phyloP scores from a whole-genome alignment of 2,797 vertebrate species.

The Onychomys arenicola region DNA sequence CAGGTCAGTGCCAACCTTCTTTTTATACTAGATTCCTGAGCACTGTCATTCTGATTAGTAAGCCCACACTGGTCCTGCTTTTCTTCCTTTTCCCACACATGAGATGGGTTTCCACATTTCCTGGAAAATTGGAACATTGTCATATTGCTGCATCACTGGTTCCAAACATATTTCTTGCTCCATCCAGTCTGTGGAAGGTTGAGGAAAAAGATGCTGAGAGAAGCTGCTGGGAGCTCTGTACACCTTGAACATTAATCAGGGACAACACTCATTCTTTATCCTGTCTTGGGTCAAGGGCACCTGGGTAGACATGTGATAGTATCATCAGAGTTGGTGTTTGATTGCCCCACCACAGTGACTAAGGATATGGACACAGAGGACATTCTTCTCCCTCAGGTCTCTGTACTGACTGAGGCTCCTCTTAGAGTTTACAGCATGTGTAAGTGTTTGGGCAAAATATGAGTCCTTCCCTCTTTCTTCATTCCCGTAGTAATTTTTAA shows the following conservation, averaged over 20 bases:
- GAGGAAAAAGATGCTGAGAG: not conserved
- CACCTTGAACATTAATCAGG: not conserved
- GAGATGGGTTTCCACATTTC: not conserved
- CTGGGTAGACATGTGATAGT: too few species aligned
- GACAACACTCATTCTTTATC: not conserved
- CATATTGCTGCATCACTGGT: not conserved
- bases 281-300: too few species aligned
- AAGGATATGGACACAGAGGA: too few species aligned
- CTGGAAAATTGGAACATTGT: too few species aligned
- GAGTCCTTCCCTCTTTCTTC: too few species aligned
- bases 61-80: not conserved
- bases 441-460: too few species aligned
- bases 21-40: not conserved
- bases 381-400: too few species aligned
- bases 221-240: fast-evolving
- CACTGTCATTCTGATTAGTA: not conserved
- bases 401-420: too few species aligned
- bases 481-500: too few species aligned
- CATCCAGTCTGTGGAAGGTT: not conserved
- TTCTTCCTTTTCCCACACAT: not conserved
- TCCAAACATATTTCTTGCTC: not conserved
- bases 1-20: not conserved
- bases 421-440: too few species aligned
- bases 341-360: too few species aligned
- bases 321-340: too few species aligned